These are phyloP conservation scores for Scaptomyza hsui DNA, from an alignment of 1,140 invertebrate genomes.

Conservation along the genomic window DNA sequence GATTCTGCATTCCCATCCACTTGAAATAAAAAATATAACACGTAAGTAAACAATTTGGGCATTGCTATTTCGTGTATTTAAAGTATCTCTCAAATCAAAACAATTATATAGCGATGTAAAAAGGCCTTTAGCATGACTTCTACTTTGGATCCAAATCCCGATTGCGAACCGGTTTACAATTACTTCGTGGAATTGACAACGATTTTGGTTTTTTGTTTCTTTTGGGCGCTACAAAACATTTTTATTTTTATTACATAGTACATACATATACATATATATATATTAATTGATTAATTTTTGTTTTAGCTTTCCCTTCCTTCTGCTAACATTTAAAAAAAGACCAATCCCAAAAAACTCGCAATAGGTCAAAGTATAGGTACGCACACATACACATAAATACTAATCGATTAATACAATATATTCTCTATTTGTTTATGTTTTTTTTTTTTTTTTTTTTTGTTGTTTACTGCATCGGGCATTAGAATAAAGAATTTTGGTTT, in stretches of 20 bases:
- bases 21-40: neutral
- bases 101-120: constrained; percentile 44
- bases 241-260: constrained; percentile 56
- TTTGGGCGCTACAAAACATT: constrained; percentile 69
- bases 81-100: no score
- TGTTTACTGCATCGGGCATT: no score
- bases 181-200: constrained; percentile 37
- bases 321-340: constrained; percentile 46
- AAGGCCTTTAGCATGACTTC: constrained; percentile 44
- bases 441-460: constrained; percentile 46
- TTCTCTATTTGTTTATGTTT: no score
- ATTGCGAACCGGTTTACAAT: constrained; percentile 13
- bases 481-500: no score
- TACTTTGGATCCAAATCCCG: constrained; percentile 27
- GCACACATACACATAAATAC: constrained; percentile 57
- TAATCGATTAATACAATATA: constrained; percentile 69
- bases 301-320: constrained; percentile 14
- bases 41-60: constrained; percentile 5
- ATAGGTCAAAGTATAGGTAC: constrained; percentile 36
- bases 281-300: constrained; percentile 39
- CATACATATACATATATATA: neutral
- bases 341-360: constrained; percentile 40
- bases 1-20: no score
- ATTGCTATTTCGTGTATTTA: constrained; percentile 33
- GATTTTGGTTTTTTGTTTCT: constrained; percentile 18